Conservation (phyloP, 2,797 vertebrate genomes). For the Argya squamiceps region DNA sequence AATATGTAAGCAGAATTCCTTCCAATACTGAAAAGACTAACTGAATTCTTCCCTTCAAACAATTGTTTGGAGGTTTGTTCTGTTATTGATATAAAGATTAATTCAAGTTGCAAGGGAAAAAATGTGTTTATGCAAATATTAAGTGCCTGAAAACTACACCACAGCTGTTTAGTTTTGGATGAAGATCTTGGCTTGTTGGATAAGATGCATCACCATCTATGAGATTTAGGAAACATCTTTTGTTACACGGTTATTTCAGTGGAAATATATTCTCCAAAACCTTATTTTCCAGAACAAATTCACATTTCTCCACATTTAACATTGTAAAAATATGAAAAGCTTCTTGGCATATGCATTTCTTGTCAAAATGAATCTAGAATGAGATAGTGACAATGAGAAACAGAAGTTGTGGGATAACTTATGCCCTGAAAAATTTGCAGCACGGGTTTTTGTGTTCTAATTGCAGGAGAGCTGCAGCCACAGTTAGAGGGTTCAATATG, state of each 20-base stretch:
- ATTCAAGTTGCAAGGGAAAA: slow-evolving; percentile 41
- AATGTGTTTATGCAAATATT: slow-evolving; percentile 64
- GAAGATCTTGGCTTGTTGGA: slow-evolving; percentile 34
- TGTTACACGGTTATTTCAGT: slow-evolving; percentile 31
- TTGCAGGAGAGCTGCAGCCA: not conserved
- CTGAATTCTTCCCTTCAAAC: not conserved
- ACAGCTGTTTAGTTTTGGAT: slow-evolving; percentile 61
- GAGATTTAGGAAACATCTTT: slow-evolving; percentile 41
- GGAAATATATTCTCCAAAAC: slow-evolving; percentile 5
- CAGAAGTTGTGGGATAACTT: not conserved
- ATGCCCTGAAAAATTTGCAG: not conserved
- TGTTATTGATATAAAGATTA: slow-evolving; percentile 36
- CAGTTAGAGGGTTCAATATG: not conserved
- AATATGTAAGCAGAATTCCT: not conserved
- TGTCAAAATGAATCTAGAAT: slow-evolving; percentile 21
- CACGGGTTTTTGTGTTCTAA: not conserved
- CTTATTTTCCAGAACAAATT: slow-evolving; percentile 31
- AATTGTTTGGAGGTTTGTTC: slow-evolving; percentile 26
- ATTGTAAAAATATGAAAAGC: not conserved
- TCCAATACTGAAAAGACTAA: not conserved
- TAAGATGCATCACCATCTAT: not conserved
- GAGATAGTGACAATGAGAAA: not conserved
- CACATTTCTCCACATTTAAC: slow-evolving; percentile 1
- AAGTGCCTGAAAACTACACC: slow-evolving; percentile 54
- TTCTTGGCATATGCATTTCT: not conserved